Evolutionary conservation across 2,888 invertebrate species (phyloP).

Genomic region (Altica lythri): DNA sequence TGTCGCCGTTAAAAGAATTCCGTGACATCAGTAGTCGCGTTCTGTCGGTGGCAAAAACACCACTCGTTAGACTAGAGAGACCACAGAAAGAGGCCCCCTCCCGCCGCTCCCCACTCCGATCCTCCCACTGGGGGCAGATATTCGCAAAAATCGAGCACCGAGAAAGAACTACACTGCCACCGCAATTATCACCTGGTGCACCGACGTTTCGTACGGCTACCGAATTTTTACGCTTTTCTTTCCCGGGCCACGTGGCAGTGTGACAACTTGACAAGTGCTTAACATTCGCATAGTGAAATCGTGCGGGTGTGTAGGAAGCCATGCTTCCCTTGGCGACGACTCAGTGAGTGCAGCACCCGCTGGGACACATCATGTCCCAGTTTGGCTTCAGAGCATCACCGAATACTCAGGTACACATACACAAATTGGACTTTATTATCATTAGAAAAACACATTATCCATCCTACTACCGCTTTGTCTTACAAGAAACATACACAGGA

Average conservation of each 20-base stretch:
- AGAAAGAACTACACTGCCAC: constrained; percentile 62
- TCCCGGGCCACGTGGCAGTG: constrained; percentile 43
- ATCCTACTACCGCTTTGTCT: not conserved
- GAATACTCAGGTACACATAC: constrained; percentile 63
- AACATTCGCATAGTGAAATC: constrained; percentile 24
- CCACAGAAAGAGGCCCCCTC: constrained; percentile 57
- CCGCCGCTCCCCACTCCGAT: constrained; percentile 58
- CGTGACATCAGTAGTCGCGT: constrained; percentile 59
- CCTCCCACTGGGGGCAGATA: constrained; percentile 64
- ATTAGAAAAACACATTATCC: not conserved
- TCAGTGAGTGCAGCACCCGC: constrained; percentile 56
- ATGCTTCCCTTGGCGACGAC: constrained; percentile 55
- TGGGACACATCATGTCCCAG: constrained; percentile 70
- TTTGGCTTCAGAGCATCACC: constrained; percentile 70
- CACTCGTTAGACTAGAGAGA: constrained; percentile 50
- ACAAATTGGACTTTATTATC: not conserved
- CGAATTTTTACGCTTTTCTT: constrained; percentile 45
- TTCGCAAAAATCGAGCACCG: constrained; percentile 58
- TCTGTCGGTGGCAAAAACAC: constrained; percentile 58
- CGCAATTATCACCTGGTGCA: constrained; percentile 59
- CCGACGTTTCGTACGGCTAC: constrained; percentile 40
- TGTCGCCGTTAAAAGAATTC: constrained; percentile 60
- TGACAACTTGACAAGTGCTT: constrained; percentile 20
- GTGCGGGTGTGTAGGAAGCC: constrained; percentile 51
- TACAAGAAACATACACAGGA: not conserved